Conservation (phyloP, 2,888 invertebrate genomes). For the Cephonodes hylas region DNA sequence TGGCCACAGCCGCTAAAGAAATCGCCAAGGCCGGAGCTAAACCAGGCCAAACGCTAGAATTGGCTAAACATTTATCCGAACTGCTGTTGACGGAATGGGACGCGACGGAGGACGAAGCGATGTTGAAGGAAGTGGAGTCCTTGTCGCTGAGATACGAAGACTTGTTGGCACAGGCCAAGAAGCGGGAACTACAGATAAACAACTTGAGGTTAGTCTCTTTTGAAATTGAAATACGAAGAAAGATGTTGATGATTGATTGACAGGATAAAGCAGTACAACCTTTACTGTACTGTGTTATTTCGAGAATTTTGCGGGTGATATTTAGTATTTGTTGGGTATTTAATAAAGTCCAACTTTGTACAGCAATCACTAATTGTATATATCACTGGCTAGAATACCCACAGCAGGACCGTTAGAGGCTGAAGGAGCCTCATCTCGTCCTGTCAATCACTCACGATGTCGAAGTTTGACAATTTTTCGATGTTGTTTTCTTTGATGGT, state of each 20-base stretch:
- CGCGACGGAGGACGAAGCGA: conserved; percentile 84
- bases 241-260: conserved; percentile 12
- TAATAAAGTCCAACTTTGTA: not conserved
- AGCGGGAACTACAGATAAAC: conserved; percentile 87
- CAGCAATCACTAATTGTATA: not conserved
- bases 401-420: not conserved
- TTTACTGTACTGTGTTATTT: too few species aligned
- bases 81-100: conserved; percentile 88
- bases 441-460: conserved; percentile 12
- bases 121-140: conserved; percentile 83
- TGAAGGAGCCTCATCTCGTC: not conserved
- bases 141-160: conserved; percentile 85
- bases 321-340: too few species aligned
- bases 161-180: conserved; percentile 85
- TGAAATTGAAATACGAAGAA: conserved; percentile 3
- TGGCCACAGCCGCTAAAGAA: conserved; percentile 84
- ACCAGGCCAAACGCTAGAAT: conserved; percentile 90
- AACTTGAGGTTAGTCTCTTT: conserved; percentile 85
- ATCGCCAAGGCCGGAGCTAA: conserved; percentile 89
- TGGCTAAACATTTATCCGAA: conserved; percentile 89
- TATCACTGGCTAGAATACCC: not conserved
- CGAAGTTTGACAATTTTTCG: conserved; percentile 27
- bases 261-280: not conserved
- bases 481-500: conserved; percentile 55
- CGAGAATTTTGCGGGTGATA: too few species aligned